Evolutionary conservation across 53 echinoderm and acorn worm species (phyloP).

Genomic region (Crossaster papposus): DNA sequence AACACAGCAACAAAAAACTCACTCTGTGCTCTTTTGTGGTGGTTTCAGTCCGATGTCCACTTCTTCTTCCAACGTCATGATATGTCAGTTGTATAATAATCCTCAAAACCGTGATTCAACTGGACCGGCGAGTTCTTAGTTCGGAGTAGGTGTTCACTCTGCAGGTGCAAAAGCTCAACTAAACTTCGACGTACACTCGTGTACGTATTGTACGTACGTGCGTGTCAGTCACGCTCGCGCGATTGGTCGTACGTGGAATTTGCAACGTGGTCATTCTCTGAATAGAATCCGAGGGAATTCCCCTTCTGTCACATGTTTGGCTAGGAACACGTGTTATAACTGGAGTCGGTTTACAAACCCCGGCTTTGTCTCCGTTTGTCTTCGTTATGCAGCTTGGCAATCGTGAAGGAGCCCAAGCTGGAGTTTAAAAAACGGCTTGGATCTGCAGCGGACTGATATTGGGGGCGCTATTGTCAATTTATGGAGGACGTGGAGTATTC

Average conservation of each 20-base stretch:
- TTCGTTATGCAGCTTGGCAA: no score
- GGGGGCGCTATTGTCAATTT: no score
- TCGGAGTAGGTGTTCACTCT: neutral
- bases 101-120: neutral
- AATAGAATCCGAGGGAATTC: neutral
- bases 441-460: no score
- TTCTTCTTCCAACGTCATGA: constrained; percentile 45
- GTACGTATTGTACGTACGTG: neutral
- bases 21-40: neutral
- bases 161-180: neutral
- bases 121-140: neutral
- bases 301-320: neutral
- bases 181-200: no score
- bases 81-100: constrained; percentile 7
- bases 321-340: no score
- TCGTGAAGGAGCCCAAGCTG: no score
- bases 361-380: no score
- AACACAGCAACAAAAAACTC: neutral
- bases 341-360: no score
- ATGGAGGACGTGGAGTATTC: no score
- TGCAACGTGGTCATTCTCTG: constrained; percentile 51
- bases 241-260: constrained; percentile 10
- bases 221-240: neutral
- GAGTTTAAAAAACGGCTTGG: no score
- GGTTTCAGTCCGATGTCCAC: neutral